Evolutionary conservation across 1,140 invertebrate species (phyloP).

Genomic region (Pachypeltis micranthus): DNA sequence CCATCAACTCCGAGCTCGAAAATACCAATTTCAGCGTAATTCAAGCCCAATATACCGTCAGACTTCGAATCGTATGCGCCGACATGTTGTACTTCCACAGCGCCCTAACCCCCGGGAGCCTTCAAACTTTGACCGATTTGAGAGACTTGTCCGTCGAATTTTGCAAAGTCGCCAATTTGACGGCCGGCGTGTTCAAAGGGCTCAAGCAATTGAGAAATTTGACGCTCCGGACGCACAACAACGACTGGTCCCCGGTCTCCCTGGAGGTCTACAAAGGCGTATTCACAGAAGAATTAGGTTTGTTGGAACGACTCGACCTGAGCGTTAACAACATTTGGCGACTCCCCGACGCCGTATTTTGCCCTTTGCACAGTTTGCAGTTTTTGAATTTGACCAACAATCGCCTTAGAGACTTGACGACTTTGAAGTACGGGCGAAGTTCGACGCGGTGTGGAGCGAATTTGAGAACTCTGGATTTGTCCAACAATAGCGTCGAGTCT

Average conservation of each 20-base stretch:
- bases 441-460: conserved; percentile 53
- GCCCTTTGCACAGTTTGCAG: conserved; percentile 61
- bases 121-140: conserved; percentile 67
- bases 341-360: conserved; percentile 70
- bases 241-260: conserved; percentile 74
- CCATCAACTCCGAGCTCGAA: conserved; percentile 78
- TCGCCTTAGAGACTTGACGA: conserved; percentile 60
- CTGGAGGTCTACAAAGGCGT: conserved; percentile 62
- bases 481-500: conserved; percentile 68
- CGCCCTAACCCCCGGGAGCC: conserved; percentile 70
- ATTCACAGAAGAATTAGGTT: conserved; percentile 58
- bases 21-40: conserved; percentile 81
- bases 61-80: conserved; percentile 68
- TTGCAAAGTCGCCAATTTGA: conserved; percentile 79
- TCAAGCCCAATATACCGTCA: conserved; percentile 73
- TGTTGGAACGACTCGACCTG: conserved; percentile 67
- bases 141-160: conserved; percentile 75
- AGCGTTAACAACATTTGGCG: conserved; percentile 78
- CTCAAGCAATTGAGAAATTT: conserved; percentile 68
- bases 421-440: conserved; percentile 52
- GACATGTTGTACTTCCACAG: conserved; percentile 75
- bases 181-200: conserved; percentile 68
- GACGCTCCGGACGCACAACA: conserved; percentile 76
- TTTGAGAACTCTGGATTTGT: conserved; percentile 62
- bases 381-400: conserved; percentile 71